Evolutionary conservation across 1,140 invertebrate species (phyloP).

Genomic region (Parasteatoda tepidariorum): DNA sequence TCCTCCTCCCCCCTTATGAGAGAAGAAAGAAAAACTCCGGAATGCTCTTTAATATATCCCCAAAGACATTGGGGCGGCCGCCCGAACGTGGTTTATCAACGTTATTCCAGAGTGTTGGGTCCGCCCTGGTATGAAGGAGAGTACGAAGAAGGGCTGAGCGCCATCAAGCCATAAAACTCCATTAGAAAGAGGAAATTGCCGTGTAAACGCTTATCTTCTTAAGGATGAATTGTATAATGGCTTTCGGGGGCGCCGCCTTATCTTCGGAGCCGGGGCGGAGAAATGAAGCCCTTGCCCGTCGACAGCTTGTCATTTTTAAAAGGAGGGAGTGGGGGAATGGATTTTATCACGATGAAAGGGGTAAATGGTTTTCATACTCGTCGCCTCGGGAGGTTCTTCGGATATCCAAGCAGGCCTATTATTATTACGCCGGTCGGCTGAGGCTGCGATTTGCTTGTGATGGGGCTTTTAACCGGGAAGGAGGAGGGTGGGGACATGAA

Average conservation of each 20-base stretch:
- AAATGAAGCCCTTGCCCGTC: conserved; percentile 39
- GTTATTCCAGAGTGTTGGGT: conserved; percentile 27
- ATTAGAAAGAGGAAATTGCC: conserved; percentile 62
- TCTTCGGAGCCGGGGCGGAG: conserved; percentile 34
- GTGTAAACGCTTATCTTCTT: conserved; percentile 61
- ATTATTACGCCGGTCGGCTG: conserved; percentile 27
- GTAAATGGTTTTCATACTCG: conserved; percentile 57
- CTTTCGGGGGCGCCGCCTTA: conserved; percentile 54
- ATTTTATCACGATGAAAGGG: conserved; percentile 54
- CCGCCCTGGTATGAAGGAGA: background rate
- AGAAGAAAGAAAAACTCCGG: background rate
- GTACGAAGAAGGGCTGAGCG: background rate
- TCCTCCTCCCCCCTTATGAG: background rate
- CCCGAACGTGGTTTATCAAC: conserved; percentile 42
- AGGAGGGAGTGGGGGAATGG: conserved; percentile 14
- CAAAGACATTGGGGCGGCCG: conserved; percentile 12
- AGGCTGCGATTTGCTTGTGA: conserved; percentile 19
- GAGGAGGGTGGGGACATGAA: background rate
- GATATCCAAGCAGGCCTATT: conserved; percentile 15
- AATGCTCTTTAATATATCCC: conserved; percentile 17
- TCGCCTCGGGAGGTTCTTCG: conserved; percentile 32
- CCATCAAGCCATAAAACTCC: conserved; percentile 58
- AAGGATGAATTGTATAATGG: conserved; percentile 62
- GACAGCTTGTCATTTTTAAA: conserved; percentile 60
- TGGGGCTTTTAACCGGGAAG: background rate